Evolutionary conservation across 2,797 vertebrate genomes (phyloP).

Genomic region (Dicrostonyx torquatus): DNA sequence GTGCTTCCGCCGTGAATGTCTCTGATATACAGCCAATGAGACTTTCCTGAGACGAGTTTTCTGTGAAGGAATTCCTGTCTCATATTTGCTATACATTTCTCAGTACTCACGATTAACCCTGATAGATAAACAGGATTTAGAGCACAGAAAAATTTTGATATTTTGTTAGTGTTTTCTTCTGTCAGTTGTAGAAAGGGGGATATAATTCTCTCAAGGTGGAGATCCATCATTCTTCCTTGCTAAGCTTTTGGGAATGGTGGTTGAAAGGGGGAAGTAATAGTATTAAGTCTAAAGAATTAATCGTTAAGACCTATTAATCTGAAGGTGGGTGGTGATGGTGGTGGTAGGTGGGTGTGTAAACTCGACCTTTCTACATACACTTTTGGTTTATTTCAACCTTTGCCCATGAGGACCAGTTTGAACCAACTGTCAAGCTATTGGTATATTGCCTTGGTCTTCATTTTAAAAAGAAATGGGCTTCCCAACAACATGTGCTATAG

Average conservation of each 20-base stretch:
- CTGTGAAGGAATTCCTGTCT: neutral
- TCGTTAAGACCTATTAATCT: neutral
- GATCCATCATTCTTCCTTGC: neutral
- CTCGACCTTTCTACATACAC: neutral
- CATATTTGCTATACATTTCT: neutral
- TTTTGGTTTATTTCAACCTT: slow-evolving; percentile 1
- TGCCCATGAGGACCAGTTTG: neutral
- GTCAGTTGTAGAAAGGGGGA: neutral
- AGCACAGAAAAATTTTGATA: neutral
- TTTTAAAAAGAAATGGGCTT: neutral
- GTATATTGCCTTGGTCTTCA: neutral
- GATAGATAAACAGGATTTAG: neutral
- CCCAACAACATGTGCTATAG: neutral
- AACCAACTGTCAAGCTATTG: neutral
- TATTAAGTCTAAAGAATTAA: neutral
- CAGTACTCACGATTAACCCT: neutral
- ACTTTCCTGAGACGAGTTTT: neutral
- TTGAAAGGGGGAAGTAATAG: neutral
- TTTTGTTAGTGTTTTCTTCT: neutral
- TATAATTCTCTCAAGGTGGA: neutral
- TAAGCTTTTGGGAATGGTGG: neutral
- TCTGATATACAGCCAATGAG: neutral
- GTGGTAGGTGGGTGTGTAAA: neutral
- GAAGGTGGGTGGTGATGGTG: too few relatives aligned
- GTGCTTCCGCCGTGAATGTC: neutral